Evolutionary conservation across 2,113 vertebrate species (phyloP).

Genomic region (Girardinichthys multiradiatus): DNA sequence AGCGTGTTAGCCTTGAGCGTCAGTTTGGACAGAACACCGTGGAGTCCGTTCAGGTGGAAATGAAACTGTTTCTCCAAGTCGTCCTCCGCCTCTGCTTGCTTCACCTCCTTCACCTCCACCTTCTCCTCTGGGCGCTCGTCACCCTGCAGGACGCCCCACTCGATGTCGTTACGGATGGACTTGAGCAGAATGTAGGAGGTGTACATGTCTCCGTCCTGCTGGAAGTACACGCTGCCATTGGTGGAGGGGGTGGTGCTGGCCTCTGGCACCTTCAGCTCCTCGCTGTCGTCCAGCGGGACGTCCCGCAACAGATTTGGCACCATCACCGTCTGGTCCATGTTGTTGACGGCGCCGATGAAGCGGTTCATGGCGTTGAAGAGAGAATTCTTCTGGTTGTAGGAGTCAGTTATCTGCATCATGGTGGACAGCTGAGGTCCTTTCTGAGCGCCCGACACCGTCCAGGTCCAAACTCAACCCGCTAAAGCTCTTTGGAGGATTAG

Average conservation of each 20-base stretch:
- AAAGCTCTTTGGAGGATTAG: slow-evolving; percentile 64
- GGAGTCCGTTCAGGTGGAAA: slow-evolving; percentile 90
- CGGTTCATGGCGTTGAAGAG: slow-evolving; percentile 93
- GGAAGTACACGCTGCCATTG: slow-evolving; percentile 13
- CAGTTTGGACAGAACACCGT: slow-evolving; percentile 88
- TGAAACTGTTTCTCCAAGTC: slow-evolving; percentile 92
- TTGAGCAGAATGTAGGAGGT: slow-evolving; percentile 91
- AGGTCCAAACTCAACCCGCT: slow-evolving; percentile 40
- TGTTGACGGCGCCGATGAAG: slow-evolving; percentile 93
- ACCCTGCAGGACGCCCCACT: slow-evolving; percentile 88
- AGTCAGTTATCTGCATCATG: slow-evolving; percentile 91
- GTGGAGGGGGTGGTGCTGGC: neutral
- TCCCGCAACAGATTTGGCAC: slow-evolving; percentile 93
- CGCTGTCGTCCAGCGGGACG: slow-evolving; percentile 82
- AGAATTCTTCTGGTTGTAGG: slow-evolving; percentile 91
- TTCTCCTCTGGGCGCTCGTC: slow-evolving; percentile 84
- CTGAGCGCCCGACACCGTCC: neutral
- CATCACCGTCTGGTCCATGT: slow-evolving; percentile 98
- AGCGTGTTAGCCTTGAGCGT: slow-evolving; percentile 91
- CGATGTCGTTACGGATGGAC: slow-evolving; percentile 92
- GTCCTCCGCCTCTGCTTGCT: slow-evolving; percentile 56
- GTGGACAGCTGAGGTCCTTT: neutral
- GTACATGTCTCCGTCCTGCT: slow-evolving; percentile 89
- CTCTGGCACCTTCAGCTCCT: slow-evolving; percentile 56
- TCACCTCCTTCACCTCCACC: slow-evolving; percentile 25